Evolutionary conservation across 1,140 invertebrate genomes (phyloP), one percentile per base, ranked within the genome.

Genomic region (Lamellibrachia luymesi): DNA sequence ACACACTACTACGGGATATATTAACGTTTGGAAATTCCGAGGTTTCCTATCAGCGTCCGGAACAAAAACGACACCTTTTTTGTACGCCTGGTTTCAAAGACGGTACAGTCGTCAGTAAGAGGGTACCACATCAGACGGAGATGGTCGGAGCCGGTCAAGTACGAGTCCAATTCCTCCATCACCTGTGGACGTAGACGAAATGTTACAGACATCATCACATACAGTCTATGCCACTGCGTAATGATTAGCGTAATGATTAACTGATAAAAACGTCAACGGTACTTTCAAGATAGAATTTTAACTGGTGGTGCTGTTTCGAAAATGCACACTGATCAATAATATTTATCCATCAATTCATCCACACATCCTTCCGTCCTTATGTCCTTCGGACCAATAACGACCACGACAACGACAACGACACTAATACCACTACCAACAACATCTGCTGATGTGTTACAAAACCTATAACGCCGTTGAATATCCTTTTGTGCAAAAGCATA

Each of bases 101-200:
- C 95, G 1, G 96, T 92, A 56, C 95, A 95, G 93, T 94, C 92
- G 25, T 96, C 95, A 5, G 96, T 96, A 92, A 96, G 94, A 8
- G 96, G 96, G 94, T 95, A 96, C 95, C 96, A 96, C 90, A 95
- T 92, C 93, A 96, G 95, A 50, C 95, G 93, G 93, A 96, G 96
- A 94, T 96, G 96, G 92, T 96, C 96, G 92, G 95, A 96, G n/a
- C 94, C 93, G 17, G 94, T 93, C 10, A 95, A 89, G 93, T 96
- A 95, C 0, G 94, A 93, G 91, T 96, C 94, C 2, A 96, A 93
- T 93, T 95, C 94, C 92, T 96, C 95, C 89, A 96, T 92, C 8
- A 96, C 95, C 95, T 96, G 92, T 89, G 94, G 92, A 92, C 91
- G 90, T 38, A 94, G 93, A n/a, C 2, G 64, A 80, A 10, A 80